Base-by-base conservation (phyloP, 2,888 invertebrate genomes). In the Harpagoxenus sublaevis region DNA sequence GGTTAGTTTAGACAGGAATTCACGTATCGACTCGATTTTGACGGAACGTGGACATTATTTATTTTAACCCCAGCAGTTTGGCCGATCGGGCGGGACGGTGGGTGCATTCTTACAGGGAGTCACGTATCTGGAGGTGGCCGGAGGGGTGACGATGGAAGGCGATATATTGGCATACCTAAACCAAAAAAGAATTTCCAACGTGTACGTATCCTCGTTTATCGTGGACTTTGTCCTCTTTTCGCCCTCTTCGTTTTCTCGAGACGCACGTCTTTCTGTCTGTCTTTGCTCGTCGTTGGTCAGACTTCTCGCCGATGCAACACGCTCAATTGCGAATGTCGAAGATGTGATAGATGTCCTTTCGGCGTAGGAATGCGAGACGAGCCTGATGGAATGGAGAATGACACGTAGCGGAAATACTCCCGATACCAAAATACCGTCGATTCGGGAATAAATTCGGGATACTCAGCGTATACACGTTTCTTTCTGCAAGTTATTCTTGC, bases 141-240 rank as follows among this genome's bases (percentile, higher is more conserved):
- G 84, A 89, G 91, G 66, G 90, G 91, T 90, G 90, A 74, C 89
- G 88, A 90, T 92, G 91, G 92, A 91, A 92, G 92, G 93, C 93
- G 93, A 94, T 94, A 95, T 95, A 94, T 95, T 94, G 94, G 94
- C 94, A 94, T 95, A 95, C 94, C 94, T 93, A 92, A 78, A 90
- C 89, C 93, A 93, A 94, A 94, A 94, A 94, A 94, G 94, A 94
- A 95, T 95, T 95, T 94, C 93, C 92, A 87, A 89, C 92, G 88
- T 87, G 90, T 89, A 91, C 89, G 87, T 86, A 82, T 84, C 84
- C 48, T 63, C 75, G 75, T 70, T 78, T 77, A 63, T 81, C 89
- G 75, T 84, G 70, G 74, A 84, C 91, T 85, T 85, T 82, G 62
- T 75, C 84, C 87, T 82, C 87, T 78, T 88, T 84, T 73, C 87